Conservation (phyloP, 2,797 vertebrate genomes). For the Loriculus beryllinus region DNA sequence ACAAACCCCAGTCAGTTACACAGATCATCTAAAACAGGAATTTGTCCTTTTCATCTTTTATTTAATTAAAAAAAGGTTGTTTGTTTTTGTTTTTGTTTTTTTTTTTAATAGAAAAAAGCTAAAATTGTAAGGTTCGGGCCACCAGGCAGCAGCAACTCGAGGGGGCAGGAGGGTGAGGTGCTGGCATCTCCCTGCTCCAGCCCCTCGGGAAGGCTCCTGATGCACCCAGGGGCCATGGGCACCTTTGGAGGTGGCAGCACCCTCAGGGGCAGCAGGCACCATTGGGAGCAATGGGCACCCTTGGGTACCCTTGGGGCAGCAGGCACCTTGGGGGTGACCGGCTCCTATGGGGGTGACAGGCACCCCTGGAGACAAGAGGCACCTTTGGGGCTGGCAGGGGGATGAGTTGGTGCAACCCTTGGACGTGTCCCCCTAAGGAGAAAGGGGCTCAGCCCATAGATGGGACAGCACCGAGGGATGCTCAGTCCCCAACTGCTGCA, state of each 20-base stretch:
- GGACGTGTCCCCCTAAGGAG: not conserved
- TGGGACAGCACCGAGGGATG: not conserved
- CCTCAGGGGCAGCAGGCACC: not conserved
- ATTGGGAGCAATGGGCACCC: not conserved
- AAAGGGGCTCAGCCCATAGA: not conserved
- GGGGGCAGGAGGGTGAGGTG: not conserved
- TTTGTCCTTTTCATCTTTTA: slow-evolving; percentile 44
- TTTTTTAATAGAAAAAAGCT: slow-evolving; percentile 68
- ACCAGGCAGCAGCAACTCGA: slow-evolving; percentile 56
- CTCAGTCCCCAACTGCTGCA: not conserved
- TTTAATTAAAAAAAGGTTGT: slow-evolving; percentile 59
- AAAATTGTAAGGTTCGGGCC: slow-evolving; percentile 55
- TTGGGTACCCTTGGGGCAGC: not conserved
- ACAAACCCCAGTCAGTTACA: slow-evolving; percentile 58
- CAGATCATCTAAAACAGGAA: slow-evolving; percentile 62
- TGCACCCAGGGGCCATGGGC: not conserved
- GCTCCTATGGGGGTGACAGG: not conserved
- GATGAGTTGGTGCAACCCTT: not conserved
- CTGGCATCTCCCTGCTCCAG: not conserved
- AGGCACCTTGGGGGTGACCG: not conserved
- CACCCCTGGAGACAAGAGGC: not conserved
- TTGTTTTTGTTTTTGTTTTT: slow-evolving; percentile 30
- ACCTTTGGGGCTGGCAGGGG: not conserved
- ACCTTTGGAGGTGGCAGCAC: not conserved
- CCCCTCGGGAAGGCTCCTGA: not conserved